Evolutionary conservation across 1,140 invertebrate species (phyloP).

Genomic region (Dendroctonus valens): DNA sequence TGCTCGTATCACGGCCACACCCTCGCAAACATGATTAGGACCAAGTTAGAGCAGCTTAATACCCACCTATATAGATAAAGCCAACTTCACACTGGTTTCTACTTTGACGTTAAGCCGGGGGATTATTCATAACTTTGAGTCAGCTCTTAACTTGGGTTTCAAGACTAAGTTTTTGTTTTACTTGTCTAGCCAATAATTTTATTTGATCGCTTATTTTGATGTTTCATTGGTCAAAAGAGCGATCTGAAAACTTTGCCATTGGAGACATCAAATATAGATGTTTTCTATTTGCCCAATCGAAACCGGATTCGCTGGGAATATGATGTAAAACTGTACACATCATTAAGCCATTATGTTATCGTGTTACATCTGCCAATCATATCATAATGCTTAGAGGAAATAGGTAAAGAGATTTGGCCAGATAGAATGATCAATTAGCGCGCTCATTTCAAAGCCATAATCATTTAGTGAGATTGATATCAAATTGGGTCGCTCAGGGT

Average conservation of each 20-base stretch:
- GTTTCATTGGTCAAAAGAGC: too few species aligned
- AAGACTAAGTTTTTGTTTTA: neutral
- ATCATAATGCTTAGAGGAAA: constrained; percentile 9
- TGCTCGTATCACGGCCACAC: neutral
- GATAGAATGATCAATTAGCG: neutral
- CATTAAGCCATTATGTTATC: constrained; percentile 8
- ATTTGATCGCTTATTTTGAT: too few species aligned
- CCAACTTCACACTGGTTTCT: constrained; percentile 19
- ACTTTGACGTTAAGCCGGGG: constrained; percentile 21
- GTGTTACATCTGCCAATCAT: constrained; percentile 5
- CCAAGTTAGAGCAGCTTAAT: constrained; percentile 5
- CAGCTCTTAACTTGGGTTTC: neutral
- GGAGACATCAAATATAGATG: too few species aligned
- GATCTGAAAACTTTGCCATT: too few species aligned
- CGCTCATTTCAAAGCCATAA: constrained; percentile 5
- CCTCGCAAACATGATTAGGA: constrained; percentile 3
- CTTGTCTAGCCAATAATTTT: neutral
- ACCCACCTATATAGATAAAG: constrained; percentile 22
- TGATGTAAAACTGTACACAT: neutral
- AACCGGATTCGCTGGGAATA: too few species aligned
- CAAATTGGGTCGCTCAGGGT: neutral
- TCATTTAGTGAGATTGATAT: constrained; percentile 9
- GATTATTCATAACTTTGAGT: constrained; percentile 21
- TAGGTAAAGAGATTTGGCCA: constrained; percentile 1
- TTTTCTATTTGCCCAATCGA: too few species aligned